phyloP scores from a whole-genome alignment of 2,113 vertebrate genomes.

The Casuarius casuarius region DNA sequence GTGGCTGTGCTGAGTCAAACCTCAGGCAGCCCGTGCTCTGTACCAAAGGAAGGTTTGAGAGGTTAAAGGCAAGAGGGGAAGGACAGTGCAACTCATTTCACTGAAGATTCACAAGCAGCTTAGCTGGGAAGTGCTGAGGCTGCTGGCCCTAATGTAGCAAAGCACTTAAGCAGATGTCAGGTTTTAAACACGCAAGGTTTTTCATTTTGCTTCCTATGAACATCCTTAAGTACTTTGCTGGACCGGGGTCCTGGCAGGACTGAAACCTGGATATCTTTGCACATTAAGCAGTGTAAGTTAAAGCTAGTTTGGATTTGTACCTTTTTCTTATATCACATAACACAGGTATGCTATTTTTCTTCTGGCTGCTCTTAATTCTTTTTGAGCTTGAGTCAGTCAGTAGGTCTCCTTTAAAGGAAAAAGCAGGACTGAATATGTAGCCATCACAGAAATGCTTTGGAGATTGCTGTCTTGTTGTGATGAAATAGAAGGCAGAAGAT shows the following conservation, averaged over 20 bases:
- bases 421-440: background rate
- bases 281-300: background rate
- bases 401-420: no score
- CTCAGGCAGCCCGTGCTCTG: background rate
- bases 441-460: background rate
- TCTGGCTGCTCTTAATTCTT: background rate
- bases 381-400: background rate
- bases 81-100: background rate
- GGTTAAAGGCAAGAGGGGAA: background rate
- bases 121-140: background rate
- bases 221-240: background rate
- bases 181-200: slow-evolving; percentile 5
- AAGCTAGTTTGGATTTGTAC: background rate
- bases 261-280: background rate
- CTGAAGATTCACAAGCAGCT: background rate
- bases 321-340: background rate
- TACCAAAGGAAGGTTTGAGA: background rate
- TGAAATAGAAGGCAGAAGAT: slow-evolving; percentile 12
- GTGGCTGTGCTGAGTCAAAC: background rate
- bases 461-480: background rate
- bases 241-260: background rate
- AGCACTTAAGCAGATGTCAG: background rate
- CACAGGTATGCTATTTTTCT: background rate
- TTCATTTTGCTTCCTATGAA: background rate
- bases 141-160: background rate